These are phyloP conservation scores for Minunthozetes semirufus DNA, from an alignment of 2,888 invertebrate species.

Conservation along the genomic window DNA sequence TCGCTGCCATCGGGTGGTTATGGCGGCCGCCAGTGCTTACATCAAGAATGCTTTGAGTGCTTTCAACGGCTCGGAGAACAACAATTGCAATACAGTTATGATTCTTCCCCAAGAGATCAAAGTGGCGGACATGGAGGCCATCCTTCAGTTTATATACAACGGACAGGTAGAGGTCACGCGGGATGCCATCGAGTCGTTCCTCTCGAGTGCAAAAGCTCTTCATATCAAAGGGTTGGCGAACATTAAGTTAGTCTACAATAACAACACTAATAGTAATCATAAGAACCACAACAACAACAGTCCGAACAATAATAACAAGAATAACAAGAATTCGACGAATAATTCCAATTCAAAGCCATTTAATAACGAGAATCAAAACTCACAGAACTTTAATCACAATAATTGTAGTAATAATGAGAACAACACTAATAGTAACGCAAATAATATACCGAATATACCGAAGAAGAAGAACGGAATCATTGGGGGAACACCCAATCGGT, in stretches of 20 bases:
- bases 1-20: constrained; percentile 36
- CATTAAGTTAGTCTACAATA: constrained; percentile 36
- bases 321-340: background rate
- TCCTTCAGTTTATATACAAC: constrained; percentile 35
- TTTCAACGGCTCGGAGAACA: constrained; percentile 29
- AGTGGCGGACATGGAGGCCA: constrained; percentile 36
- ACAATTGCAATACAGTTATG: constrained; percentile 36
- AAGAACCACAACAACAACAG: background rate
- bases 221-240: constrained; percentile 36
- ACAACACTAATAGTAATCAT: constrained; percentile 29
- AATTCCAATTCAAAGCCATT: background rate
- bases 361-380: constrained; percentile 10
- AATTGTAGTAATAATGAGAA: constrained; percentile 23
- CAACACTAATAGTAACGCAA: background rate
- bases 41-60: constrained; percentile 33
- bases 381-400: background rate
- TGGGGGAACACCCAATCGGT: background rate
- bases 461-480: constrained; percentile 8
- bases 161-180: constrained; percentile 35
- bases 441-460: background rate
- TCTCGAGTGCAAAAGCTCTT: constrained; percentile 25
- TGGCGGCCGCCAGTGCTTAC: constrained; percentile 34
- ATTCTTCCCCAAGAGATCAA: constrained; percentile 31
- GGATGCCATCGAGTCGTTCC: constrained; percentile 35
- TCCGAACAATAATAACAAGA: background rate